Base-by-base conservation (phyloP, 2,797 vertebrate species). In the Phrynocephalus guinanensis region DNA sequence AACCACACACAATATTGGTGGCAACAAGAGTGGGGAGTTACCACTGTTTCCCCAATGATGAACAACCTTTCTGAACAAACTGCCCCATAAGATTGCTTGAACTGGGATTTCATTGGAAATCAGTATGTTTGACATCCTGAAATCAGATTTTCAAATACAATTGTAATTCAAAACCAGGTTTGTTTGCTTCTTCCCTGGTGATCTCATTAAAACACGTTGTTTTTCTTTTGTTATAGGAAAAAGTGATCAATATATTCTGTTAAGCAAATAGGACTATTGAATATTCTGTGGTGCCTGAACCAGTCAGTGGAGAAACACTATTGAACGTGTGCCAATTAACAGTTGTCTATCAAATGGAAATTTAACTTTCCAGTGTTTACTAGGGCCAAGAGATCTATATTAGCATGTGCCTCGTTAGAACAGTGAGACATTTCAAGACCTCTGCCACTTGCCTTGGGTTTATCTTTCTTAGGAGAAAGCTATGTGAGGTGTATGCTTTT, bases 221-320 rank as follows among this genome's bases (percentile, higher is more conserved):
- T 48, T 76, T 84, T 38, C 52, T 63, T 76, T 84, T 44, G 24
- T 44, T 68, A 67, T 16, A 50, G 33, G 90, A 90, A 52, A 71
- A 68, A 60, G 4, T 79, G 28, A n/a, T 90, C 82, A 6, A 9
- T 85, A 68, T 11, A 24, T 60, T 8, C 1, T 26, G 30, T 22
- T 63, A 71, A 87, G 10, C 0, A 89, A 85, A 83, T 85, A 84
- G 76, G 66, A 63, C 63, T 85, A 13, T 67, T 83, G n/a, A 38
- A 15, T 38, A 84, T 75, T 48, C 10, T 48, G 26, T 67, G 38
- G 2, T 67, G 73, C 60, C 16, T 22, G 67, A 85, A 48, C 28
- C 26, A 73, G 6, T 2, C 10, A 28, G 26, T 48, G 28, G 28
- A 30, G 26, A 71, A 75, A 84, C 71, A 28, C n/a, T 38, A 56